These are phyloP conservation scores for Synergus gifuensis DNA, from an alignment of 2,888 invertebrate species.

Conservation along the genomic window DNA sequence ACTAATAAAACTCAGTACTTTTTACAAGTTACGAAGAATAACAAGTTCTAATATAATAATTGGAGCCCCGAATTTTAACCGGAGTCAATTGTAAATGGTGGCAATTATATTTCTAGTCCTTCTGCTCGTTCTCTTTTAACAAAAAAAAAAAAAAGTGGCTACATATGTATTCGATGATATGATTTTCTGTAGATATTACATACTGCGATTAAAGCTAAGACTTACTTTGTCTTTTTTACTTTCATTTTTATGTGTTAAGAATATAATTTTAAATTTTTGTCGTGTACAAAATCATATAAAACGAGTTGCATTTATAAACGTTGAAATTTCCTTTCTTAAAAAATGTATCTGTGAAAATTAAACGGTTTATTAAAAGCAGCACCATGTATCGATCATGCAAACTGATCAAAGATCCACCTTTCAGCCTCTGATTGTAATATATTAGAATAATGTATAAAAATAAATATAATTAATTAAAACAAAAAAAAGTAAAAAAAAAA, in stretches of 20 bases:
- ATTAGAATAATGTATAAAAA: no score
- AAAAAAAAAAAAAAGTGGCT: constrained; percentile 60
- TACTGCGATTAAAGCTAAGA: background rate
- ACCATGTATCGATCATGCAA: no score
- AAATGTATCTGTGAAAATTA: background rate
- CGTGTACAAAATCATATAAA: background rate
- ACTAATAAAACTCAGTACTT: constrained; percentile 78
- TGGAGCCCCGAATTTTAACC: constrained; percentile 58
- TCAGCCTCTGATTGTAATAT: no score
- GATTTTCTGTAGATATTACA: background rate
- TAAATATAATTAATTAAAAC: no score
- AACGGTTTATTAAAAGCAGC: no score
- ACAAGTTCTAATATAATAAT: constrained; percentile 73
- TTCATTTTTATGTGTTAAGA: background rate
- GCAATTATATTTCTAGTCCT: constrained; percentile 66
- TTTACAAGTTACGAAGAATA: constrained; percentile 77
- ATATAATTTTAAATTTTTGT: background rate
- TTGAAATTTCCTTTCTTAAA: background rate
- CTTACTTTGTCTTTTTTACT: background rate
- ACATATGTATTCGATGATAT: background rate
- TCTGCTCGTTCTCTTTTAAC: constrained; percentile 62
- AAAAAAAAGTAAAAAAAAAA: no score
- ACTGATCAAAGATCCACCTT: no score
- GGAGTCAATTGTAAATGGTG: constrained; percentile 61
- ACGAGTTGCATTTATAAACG: background rate